Percentiles rank a stretch among this genome's conserved stretches.
phyloP scores from a whole-genome alignment of 1,140 invertebrate species.

The Bombus waltoni region DNA sequence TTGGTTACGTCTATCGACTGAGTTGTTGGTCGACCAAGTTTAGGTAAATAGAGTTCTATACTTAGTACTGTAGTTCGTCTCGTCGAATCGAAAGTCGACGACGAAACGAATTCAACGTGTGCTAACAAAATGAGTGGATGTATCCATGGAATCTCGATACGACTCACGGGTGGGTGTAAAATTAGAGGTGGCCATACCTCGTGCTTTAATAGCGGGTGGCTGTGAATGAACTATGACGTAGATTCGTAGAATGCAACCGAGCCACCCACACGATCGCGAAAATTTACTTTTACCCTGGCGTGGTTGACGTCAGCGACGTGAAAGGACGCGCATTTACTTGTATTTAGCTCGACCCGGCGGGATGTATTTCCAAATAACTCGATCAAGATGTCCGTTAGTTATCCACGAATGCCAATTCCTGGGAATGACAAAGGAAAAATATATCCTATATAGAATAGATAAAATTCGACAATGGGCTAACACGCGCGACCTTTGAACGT shows the following conservation, averaged over 20 bases:
- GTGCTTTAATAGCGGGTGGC: slow-evolving; percentile 14
- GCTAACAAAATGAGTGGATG: not conserved
- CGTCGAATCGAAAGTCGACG: not conserved
- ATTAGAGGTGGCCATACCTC: slow-evolving; percentile 33
- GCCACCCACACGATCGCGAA: slow-evolving; percentile 16
- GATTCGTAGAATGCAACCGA: slow-evolving; percentile 34
- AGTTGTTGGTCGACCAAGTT: too few species aligned
- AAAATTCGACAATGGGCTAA: slow-evolving; percentile 9
- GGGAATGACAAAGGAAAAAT: slow-evolving; percentile 11
- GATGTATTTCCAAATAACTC: slow-evolving; percentile 19
- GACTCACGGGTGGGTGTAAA: slow-evolving; percentile 17
- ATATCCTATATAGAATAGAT: not conserved
- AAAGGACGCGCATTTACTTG: slow-evolving; percentile 41
- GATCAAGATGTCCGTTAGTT: not conserved
- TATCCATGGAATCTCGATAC: not conserved
- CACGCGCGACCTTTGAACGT: not conserved
- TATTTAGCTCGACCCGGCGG: slow-evolving; percentile 3
- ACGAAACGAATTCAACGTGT: not conserved
- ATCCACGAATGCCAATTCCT: not conserved
- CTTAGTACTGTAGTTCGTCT: not conserved
- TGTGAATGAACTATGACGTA: slow-evolving; percentile 52
- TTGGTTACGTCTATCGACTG: too few species aligned
- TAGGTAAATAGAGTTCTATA: too few species aligned
- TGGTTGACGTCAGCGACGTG: slow-evolving; percentile 41
- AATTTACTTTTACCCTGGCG: slow-evolving; percentile 9